Evolutionary conservation across 2,888 invertebrate genomes (phyloP).

Genomic region (Vannuccia rotundouncinata): DNA sequence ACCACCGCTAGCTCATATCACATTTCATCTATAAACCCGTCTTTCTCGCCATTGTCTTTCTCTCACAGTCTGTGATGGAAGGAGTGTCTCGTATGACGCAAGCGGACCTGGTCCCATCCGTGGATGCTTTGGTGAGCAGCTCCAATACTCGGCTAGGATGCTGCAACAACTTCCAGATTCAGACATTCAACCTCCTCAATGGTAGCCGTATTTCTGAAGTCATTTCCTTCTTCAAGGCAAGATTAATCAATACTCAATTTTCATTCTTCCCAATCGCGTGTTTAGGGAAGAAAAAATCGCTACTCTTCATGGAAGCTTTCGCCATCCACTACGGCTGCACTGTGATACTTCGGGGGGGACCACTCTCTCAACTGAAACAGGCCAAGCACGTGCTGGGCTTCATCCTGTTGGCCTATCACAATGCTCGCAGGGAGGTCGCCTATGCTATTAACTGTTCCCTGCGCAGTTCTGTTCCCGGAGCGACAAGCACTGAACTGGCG

Average conservation of each 20-base stretch:
- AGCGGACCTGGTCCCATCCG: conserved; percentile 75
- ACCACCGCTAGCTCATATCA: no score
- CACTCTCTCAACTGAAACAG: conserved; percentile 65
- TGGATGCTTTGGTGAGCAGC: conserved; percentile 70
- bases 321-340: conserved; percentile 77
- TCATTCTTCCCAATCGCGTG: no score
- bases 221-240: no score
- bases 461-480: no score
- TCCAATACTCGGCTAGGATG: conserved; percentile 68
- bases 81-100: conserved; percentile 70
- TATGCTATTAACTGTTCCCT: no score
- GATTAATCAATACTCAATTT: no score
- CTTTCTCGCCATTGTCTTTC: no score
- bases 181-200: conserved; percentile 49
- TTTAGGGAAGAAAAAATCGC: no score
- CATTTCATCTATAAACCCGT: no score
- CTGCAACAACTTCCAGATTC: conserved; percentile 73
- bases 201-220: no score
- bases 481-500: no score
- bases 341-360: conserved; percentile 72
- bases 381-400: conserved; percentile 76
- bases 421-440: conserved; percentile 69
- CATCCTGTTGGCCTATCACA: conserved; percentile 76
- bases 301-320: conserved; percentile 88
- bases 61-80: no score